Evolutionary conservation across 53 echinoderm and acorn worm species (phyloP), one percentile per base, ranked within the genome.

Genomic region (Luidia sarsii): DNA sequence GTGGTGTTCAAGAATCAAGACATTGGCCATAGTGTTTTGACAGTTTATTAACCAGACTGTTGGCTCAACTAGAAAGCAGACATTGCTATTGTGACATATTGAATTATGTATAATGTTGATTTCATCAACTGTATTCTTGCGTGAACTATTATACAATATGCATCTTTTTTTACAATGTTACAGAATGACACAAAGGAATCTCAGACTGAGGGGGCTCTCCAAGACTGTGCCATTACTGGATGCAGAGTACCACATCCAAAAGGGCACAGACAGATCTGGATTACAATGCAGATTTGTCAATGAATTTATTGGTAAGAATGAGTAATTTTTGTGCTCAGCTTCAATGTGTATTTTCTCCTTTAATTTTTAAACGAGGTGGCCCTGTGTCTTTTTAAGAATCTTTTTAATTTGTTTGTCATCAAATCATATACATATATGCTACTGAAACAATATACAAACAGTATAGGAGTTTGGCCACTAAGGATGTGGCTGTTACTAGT

Each of bases 301-400:
- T 63, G 33, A 63, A 63, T 30, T 32, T 36, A 63, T 63, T 63
- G 63, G 63, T 63, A 63, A 63, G 63, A 63, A 28, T 33, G 14
- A 28, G 25, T 57, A 30, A 27, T 11, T 29, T 25, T 27, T 29
- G 23, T 10, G 23, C 28, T 29, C 28, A 11, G 11, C 10, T 25
- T 24, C 23, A 24, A 56, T 25, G 19, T 56, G 4, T 29, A 45
- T 45, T 7, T 45, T 9, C 7, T 7, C 7, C 46, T 45, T 45
- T 9, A 45, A 45, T 45, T 9, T 45, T 7, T 45, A 45, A n/a
- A n/a, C 29, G 32, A 11, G 62, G 16, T 62, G 28, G 11, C 32
- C 32, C 5, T 18, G 33, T 62, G 62, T 62, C 62, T 62, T 62
- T 62, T 62, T 18, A 13, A 62, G 32, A 30, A 41, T 41, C 35